Base-by-base conservation (phyloP, 2,888 invertebrate species). In the Parnassius mnemosyne region DNA sequence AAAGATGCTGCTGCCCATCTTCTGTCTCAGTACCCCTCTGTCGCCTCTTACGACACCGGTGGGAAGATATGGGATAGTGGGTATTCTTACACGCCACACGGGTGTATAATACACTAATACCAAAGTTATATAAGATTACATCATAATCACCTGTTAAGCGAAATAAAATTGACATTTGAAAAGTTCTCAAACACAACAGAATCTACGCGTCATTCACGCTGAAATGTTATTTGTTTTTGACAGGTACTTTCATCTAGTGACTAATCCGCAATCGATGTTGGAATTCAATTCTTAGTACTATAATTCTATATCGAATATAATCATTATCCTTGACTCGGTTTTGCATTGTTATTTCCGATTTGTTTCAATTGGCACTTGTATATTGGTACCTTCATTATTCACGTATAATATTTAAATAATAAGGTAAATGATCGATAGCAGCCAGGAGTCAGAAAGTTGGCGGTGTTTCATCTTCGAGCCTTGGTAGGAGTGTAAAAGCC, bases 101-200 rank as follows among this genome's bases (percentile, higher is more conserved):
- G 16, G 16, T 16, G 16, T 16, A 16, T 16, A 16, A 34, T 34
- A 34, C 34, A 34, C 34, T 34, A 34, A 34, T 34, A 34, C 5
- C 34, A 5, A 34, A 34, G 0, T 5, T 34, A 34, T 34, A 34
- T 7, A 34, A 25, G 46, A 7, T 46, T 12, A 3, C 46, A 46
- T 3, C 10, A n/a, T 46, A 46, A 9, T 3, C 11, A 51, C 16
- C 51, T 20, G 58, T 58, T 54, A 54, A 42, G 46, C 53, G 55
- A 59, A 58, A 63, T 54, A 3, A 20, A 41, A 41, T 46, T 63
- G 63, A 51, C 63, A 63, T 63, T 63, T 63, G 51, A 46, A 63
- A 63, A 58, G 63, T 58, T 63, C 54, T 51, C 58, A 12, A 34
- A 25, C 60, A 46, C 52, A 61, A 61, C 51, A 51, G 56, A 51